Percentiles rank a stretch among this genome's conserved stretches.
Conservation (phyloP, 2,888 invertebrate genomes). For the Drosophila subquinaria region DNA sequence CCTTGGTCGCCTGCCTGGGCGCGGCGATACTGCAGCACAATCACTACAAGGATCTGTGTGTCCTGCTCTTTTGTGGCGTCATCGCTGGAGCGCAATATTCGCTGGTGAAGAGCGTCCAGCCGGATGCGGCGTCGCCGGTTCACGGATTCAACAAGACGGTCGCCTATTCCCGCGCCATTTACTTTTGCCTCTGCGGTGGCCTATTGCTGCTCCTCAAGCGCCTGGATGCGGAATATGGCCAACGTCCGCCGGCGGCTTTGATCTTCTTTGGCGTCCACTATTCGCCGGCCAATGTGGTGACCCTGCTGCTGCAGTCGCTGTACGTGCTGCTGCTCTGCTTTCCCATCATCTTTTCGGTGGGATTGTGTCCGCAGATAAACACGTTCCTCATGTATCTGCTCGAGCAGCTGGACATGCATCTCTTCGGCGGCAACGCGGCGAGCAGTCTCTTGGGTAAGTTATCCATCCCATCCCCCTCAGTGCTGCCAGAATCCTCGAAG, state of each 20-base stretch:
- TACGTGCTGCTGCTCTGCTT: conserved; percentile 94
- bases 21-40: conserved; percentile 92
- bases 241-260: conserved; percentile 52
- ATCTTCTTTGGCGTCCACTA: conserved; percentile 82
- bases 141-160: conserved; percentile 98
- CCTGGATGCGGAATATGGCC: conserved; percentile 71
- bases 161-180: conserved; percentile 96
- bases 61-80: conserved; percentile 98
- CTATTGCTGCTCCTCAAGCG: conserved; percentile 86
- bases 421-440: conserved; percentile 95
- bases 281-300: conserved; percentile 88
- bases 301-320: conserved; percentile 90
- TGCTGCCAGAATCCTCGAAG: no score
- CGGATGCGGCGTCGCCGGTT: conserved; percentile 99
- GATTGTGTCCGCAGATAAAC: conserved; percentile 98
- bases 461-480: neutral
- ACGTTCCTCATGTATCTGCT: conserved; percentile 98
- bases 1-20: conserved; percentile 94
- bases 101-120: conserved; percentile 98
- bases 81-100: conserved; percentile 99
- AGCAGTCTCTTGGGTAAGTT: conserved; percentile 90
- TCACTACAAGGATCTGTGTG: conserved; percentile 96
- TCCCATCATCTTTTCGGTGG: conserved; percentile 97
- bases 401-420: conserved; percentile 96
- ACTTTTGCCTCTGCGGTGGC: conserved; percentile 93